Percentiles rank a stretch among this genome's conserved stretches.
Evolutionary conservation across 1,140 invertebrate species (phyloP).

Genomic region (Trissolcus basalis): DNA sequence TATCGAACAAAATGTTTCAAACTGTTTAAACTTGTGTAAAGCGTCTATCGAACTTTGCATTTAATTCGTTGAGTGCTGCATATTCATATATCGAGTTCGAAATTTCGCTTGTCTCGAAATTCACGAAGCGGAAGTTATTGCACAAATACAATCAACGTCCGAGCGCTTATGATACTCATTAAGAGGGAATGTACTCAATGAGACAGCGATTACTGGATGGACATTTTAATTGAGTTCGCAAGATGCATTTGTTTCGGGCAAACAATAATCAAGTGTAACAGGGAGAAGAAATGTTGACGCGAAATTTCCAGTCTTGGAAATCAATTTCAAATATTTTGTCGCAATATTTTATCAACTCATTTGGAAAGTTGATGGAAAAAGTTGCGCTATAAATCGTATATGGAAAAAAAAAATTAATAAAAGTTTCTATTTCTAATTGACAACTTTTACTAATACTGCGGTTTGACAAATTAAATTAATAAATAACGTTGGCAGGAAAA

Average conservation of each 20-base stretch:
- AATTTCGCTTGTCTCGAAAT: constrained; percentile 25
- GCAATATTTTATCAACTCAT: too few species aligned
- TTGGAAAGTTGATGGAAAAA: too few species aligned
- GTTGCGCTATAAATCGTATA: background rate
- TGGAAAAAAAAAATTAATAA: constrained; percentile 3
- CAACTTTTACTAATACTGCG: too few species aligned
- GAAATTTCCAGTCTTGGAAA: too few species aligned
- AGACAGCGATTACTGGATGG: constrained; percentile 9
- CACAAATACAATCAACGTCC: constrained; percentile 30
- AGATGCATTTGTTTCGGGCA: constrained; percentile 6
- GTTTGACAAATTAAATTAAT: too few species aligned
- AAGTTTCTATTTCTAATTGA: background rate
- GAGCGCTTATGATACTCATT: constrained; percentile 26
- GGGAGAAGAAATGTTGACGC: too few species aligned
- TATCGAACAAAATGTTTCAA: constrained; percentile 16
- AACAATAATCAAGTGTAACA: too few species aligned
- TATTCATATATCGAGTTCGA: constrained; percentile 9
- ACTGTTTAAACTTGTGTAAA: constrained; percentile 38
- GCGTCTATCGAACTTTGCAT: constrained; percentile 23
- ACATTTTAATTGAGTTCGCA: constrained; percentile 28
- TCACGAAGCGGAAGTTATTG: constrained; percentile 33
- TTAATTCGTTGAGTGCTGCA: constrained; percentile 18
- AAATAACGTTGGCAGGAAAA: too few species aligned
- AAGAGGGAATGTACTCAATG: constrained; percentile 33
- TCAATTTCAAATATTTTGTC: too few species aligned